phyloP scores from a whole-genome alignment of 2,113 vertebrate genomes.

The Australoheros scitulus region DNA sequence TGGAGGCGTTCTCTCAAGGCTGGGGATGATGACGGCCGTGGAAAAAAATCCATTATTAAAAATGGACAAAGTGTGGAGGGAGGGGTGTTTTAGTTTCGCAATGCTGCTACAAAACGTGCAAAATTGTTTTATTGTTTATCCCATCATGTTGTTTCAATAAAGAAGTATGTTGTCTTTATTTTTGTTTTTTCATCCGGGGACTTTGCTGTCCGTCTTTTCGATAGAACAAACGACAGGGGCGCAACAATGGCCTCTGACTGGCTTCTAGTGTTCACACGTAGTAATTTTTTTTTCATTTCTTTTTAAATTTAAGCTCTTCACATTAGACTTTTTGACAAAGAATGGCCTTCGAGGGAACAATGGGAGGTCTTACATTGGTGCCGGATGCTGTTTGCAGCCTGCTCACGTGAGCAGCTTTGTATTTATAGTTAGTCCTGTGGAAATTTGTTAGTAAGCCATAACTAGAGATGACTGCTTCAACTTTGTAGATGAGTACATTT shows the following conservation, averaged over 20 bases:
- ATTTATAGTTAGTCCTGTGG: too few species aligned
- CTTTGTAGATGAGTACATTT: too few species aligned
- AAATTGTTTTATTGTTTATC: constrained; percentile 36
- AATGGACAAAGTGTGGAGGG: constrained; percentile 37
- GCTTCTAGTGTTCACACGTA: neutral
- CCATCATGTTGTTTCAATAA: constrained; percentile 62
- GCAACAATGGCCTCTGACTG: neutral
- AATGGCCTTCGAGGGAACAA: neutral
- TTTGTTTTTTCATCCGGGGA: constrained; percentile 46
- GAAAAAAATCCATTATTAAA: neutral
- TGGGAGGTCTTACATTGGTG: neutral
- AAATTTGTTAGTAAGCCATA: too few species aligned
- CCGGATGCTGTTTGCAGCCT: too few species aligned
- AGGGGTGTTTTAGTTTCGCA: constrained; percentile 3
- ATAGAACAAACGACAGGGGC: neutral
- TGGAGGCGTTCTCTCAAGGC: constrained; percentile 44
- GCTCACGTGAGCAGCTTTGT: too few species aligned
- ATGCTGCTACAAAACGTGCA: constrained; percentile 57
- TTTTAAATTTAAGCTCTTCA: neutral
- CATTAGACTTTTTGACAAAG: neutral
- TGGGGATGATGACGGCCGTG: constrained; percentile 19
- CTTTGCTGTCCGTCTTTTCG: neutral
- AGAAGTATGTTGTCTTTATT: constrained; percentile 1
- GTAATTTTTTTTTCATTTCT: too few species aligned
- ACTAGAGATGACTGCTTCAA: too few species aligned